These are phyloP conservation scores for Hoplostethus atlanticus DNA, from an alignment of 2,797 vertebrate species.

Conservation along the genomic window DNA sequence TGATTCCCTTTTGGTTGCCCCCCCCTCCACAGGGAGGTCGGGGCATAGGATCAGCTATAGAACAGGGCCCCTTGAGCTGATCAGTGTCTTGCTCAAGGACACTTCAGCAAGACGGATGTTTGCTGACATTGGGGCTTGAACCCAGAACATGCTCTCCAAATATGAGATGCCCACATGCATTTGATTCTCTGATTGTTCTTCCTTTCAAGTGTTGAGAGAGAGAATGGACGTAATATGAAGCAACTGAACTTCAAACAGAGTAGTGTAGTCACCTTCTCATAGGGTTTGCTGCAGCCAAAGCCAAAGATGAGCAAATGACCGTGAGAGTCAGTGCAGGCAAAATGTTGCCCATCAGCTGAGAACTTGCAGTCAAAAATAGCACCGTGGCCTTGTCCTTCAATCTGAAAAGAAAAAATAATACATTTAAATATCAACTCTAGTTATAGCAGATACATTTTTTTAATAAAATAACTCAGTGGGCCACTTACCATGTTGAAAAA, in stretches of 20 bases:
- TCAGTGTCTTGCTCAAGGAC: no score
- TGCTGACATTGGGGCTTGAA: no score
- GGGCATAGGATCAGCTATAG: no score
- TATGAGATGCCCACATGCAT: background rate
- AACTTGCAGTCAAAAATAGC: constrained; percentile 99
- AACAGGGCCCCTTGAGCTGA: no score
- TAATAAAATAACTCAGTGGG: background rate
- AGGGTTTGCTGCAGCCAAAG: constrained; percentile 95
- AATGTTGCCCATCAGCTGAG: constrained; percentile 96
- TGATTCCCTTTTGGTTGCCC: no score
- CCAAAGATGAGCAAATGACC: constrained; percentile 97
- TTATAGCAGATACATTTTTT: background rate
- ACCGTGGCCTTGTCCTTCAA: constrained; percentile 98
- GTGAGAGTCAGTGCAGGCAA: constrained; percentile 98
- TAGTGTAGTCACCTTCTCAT: constrained; percentile 89
- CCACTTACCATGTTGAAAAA: constrained; percentile 97
- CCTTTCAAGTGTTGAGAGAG: background rate
- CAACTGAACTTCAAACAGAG: no score
- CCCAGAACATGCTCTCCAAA: background rate
- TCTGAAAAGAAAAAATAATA: constrained; percentile 80
- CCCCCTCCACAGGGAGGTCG: no score
- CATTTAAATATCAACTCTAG: constrained; percentile 3
- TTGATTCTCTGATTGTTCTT: background rate
- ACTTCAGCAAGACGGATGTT: no score
- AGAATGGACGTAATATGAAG: background rate